Conservation (phyloP, 2,113 vertebrate genomes). For the Syngnathus typhle region DNA sequence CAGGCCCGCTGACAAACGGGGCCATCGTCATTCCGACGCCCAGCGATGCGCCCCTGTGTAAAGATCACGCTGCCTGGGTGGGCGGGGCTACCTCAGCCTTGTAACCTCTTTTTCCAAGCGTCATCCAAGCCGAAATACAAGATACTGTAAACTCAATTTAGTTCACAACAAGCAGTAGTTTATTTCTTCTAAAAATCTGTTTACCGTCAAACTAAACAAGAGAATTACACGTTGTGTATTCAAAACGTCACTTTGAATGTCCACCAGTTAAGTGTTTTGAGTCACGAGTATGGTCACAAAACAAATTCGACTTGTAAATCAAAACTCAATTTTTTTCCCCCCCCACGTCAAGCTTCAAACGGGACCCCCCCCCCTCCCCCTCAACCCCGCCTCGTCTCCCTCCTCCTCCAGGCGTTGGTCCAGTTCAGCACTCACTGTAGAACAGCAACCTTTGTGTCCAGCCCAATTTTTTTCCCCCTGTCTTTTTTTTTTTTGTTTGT, state of each 20-base stretch:
- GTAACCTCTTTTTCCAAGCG: too few species aligned
- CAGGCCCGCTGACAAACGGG: constrained; percentile 26
- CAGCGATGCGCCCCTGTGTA: constrained; percentile 34
- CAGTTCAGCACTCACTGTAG: constrained; percentile 59
- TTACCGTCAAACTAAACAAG: background rate
- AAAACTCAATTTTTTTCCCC: background rate
- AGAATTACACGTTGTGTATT: background rate
- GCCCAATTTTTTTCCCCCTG: constrained; percentile 16
- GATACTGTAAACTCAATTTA: too few species aligned
- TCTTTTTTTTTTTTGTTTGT: constrained; percentile 44
- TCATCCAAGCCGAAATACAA: too few species aligned
- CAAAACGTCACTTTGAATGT: background rate
- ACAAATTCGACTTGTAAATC: background rate
- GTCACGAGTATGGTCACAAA: background rate
- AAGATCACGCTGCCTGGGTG: constrained; percentile 19
- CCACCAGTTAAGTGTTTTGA: background rate
- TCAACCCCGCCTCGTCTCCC: background rate
- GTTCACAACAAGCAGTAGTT: too few species aligned
- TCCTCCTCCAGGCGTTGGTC: constrained; percentile 7
- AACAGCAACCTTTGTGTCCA: constrained; percentile 54
- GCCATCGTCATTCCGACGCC: constrained; percentile 14
- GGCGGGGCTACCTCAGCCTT: background rate
- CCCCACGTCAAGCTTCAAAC: constrained; percentile 13
- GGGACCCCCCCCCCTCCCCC: background rate
- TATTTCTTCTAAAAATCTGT: background rate